Evolutionary conservation across 2,888 invertebrate species (phyloP).

Genomic region (Parasteatoda lunata): DNA sequence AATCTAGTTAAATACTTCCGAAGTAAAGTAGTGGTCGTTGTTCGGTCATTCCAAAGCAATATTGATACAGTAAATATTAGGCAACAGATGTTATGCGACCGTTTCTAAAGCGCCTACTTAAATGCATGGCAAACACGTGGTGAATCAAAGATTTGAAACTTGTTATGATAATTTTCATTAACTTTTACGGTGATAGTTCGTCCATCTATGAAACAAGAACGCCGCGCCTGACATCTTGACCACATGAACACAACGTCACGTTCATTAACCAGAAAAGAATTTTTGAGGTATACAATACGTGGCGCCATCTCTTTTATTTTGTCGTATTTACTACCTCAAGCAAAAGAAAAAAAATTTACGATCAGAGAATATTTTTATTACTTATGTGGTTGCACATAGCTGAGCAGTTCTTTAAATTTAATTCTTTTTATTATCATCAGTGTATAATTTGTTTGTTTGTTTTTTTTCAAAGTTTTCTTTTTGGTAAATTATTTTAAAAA

Average conservation of each 20-base stretch:
- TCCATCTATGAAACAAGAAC: constrained; percentile 32
- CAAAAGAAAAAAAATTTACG: too few species aligned
- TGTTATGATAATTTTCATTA: constrained; percentile 58
- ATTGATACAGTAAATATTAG: neutral
- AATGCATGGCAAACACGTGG: constrained; percentile 52
- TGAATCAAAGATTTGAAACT: constrained; percentile 55
- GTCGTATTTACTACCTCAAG: too few species aligned
- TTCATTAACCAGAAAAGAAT: too few species aligned
- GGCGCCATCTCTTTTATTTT: too few species aligned
- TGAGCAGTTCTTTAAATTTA: too few species aligned
- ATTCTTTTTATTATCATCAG: too few species aligned
- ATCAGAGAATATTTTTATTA: too few species aligned
- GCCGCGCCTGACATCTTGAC: constrained; percentile 61
- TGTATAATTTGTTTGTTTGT: too few species aligned
- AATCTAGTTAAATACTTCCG: constrained; percentile 53
- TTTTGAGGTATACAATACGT: too few species aligned
- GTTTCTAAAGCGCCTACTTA: constrained; percentile 33
- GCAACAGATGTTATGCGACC: constrained; percentile 21
- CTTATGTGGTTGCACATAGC: too few species aligned
- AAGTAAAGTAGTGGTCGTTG: constrained; percentile 21
- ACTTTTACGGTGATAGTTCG: constrained; percentile 15
- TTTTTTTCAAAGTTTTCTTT: too few species aligned
- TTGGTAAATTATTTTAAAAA: too few species aligned
- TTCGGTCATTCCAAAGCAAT: constrained; percentile 13
- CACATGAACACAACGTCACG: neutral